These are phyloP conservation scores for Aphis gossypii DNA, from an alignment of 1,140 invertebrate species.

Conservation along the genomic window DNA sequence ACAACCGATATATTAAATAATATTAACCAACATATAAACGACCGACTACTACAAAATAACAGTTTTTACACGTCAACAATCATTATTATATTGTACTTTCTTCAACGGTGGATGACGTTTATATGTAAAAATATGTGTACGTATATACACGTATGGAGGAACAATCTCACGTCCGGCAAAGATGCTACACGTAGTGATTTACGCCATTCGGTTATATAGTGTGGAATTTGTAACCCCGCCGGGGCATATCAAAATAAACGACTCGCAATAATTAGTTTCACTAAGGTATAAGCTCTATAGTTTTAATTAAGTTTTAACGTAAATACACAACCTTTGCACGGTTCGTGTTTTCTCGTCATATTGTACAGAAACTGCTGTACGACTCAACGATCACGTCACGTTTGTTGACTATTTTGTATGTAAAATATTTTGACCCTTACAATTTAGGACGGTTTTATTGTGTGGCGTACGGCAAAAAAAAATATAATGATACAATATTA, in stretches of 20 bases:
- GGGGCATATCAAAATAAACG: slow-evolving; percentile 25
- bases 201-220: neutral
- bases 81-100: too few relatives aligned
- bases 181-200: neutral
- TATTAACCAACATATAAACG: too few relatives aligned
- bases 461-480: neutral
- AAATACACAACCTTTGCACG: neutral
- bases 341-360: slow-evolving; percentile 32
- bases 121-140: too few relatives aligned
- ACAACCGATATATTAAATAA: too few relatives aligned
- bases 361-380: neutral
- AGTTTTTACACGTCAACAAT: too few relatives aligned
- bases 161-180: neutral
- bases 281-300: neutral
- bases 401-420: neutral
- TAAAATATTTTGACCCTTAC: neutral
- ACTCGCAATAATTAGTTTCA: slow-evolving; percentile 20
- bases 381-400: neutral
- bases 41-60: too few relatives aligned
- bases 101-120: too few relatives aligned
- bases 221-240: neutral
- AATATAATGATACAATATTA: neutral
- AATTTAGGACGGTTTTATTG: neutral
- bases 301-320: slow-evolving; percentile 40
- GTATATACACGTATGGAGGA: too few relatives aligned